These are phyloP conservation scores for Diplazon laetatorius DNA, from an alignment of 2,888 invertebrate genomes.

Conservation along the genomic window DNA sequence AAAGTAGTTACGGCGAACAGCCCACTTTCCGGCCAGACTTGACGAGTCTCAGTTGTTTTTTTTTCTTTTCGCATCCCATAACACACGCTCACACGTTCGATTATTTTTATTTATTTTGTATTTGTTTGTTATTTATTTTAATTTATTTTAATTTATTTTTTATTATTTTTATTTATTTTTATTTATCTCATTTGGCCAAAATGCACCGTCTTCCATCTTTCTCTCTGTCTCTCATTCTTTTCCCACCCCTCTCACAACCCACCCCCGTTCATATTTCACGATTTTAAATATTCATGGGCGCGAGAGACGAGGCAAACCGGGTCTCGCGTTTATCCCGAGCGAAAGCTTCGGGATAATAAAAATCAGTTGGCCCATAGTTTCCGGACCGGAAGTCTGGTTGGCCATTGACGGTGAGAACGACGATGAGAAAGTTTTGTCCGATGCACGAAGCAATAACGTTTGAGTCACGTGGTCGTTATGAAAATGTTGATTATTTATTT, in stretches of 20 bases:
- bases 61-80: constrained; percentile 9
- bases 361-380: constrained; percentile 39
- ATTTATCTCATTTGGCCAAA: too few species aligned
- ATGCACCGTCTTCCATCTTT: constrained; percentile 8
- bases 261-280: background rate
- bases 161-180: too few species aligned
- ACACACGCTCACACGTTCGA: background rate
- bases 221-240: background rate
- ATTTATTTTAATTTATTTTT: background rate
- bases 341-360: constrained; percentile 31
- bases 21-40: background rate
- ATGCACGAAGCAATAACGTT: background rate
- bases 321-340: background rate
- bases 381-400: background rate
- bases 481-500: background rate
- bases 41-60: too few species aligned
- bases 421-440: background rate
- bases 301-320: constrained; percentile 20
- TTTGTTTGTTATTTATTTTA: too few species aligned
- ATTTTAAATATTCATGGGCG: constrained; percentile 42
- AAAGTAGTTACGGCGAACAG: constrained; percentile 57
- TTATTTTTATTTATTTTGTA: too few species aligned
- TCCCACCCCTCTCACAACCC: background rate
- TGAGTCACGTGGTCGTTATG: too few species aligned
- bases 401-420: background rate